Evolutionary conservation across 2,113 vertebrate genomes (phyloP), one percentile per base, ranked within the genome.

Genomic region (Motacilla alba): DNA sequence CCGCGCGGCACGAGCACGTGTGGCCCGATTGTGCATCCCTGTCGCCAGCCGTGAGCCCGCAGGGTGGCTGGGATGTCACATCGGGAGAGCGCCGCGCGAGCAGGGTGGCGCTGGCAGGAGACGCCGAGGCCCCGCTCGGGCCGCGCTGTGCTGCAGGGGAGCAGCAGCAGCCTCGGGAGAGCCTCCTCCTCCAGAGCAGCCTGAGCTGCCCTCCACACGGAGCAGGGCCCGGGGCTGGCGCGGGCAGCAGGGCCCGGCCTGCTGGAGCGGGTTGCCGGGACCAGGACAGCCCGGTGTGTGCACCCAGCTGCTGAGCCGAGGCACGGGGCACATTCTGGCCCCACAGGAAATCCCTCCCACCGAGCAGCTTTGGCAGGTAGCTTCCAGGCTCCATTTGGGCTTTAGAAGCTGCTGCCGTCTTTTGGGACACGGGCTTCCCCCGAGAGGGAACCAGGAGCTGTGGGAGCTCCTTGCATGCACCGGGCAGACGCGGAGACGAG

Each of bases 1-100:
- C 22, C 3, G 1, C 0, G 1, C 35, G 10, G 8, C 35, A 6
- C 0, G 1, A 21, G 30, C 46, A 22, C 1, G 0, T 2, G 59
- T 87, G 68, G 3, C 35, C 64, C 50, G 17, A 47, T 58, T 7
- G 8, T 6, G 49, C 49, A 11, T 24, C 41, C 68, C 59, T 8
- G 50, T 56, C 18, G 39, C 14, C 5, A 1, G 20, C 20, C 2
- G 0, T 0, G 11, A 43, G 35, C 63, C 67, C 16, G 68, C 3
- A 0, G 63, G 6, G 30, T 2, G 53, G 16, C 84, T 4, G 49
- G 31, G 59, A 14, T 30, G 77, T 69, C 64, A 37, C 73, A 58
- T 6, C 2, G 1, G 63, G 52, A 46, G 46, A 58, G 22, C 0
- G 3, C 35, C 23, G 23, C 13, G 3, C 0, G 24, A 2, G 7